A percentile compares a stretch with the other conserved stretches of the same genome.
These are phyloP conservation scores for Aphidius ervi DNA, from an alignment of 1,140 invertebrate species.

Conservation along the genomic window DNA sequence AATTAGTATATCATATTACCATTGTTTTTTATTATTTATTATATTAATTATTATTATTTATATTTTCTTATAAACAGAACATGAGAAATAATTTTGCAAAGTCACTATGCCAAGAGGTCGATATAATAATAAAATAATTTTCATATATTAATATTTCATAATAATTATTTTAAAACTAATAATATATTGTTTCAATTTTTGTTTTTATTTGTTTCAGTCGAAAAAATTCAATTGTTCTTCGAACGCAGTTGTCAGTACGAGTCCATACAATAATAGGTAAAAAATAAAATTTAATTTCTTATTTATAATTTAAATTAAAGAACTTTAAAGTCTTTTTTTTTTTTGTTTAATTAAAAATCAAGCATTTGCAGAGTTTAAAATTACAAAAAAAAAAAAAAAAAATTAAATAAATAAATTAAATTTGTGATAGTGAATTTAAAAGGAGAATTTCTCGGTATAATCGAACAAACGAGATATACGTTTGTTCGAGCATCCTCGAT, in stretches of 20 bases:
- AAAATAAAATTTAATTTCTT: conserved; percentile 38
- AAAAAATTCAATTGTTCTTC: conserved; percentile 93
- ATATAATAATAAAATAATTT: not conserved
- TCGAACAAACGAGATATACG: conserved; percentile 16
- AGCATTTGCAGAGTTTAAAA: not conserved
- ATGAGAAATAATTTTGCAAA: too few relatives aligned
- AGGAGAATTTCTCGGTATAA: conserved; percentile 2
- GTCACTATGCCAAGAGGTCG: not conserved
- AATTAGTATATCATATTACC: too few relatives aligned
- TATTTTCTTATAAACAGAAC: too few relatives aligned
- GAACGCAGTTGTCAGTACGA: conserved; percentile 93
- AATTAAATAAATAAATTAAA: not conserved
- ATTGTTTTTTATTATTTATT: not conserved
- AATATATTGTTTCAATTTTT: conserved; percentile 23
- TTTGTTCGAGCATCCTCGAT: conserved; percentile 20
- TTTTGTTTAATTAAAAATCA: not conserved
- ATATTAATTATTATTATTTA: not conserved
- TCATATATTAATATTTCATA: not conserved
- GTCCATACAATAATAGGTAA: conserved; percentile 98
- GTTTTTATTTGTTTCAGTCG: conserved; percentile 74
- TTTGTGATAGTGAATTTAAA: not conserved
- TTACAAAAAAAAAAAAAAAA: too few relatives aligned
- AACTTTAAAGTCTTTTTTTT: not conserved
- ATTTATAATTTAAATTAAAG: not conserved
- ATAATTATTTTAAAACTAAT: not conserved